Evolutionary conservation across 2,888 invertebrate species (phyloP).

Genomic region (Chrysina gloriosa): DNA sequence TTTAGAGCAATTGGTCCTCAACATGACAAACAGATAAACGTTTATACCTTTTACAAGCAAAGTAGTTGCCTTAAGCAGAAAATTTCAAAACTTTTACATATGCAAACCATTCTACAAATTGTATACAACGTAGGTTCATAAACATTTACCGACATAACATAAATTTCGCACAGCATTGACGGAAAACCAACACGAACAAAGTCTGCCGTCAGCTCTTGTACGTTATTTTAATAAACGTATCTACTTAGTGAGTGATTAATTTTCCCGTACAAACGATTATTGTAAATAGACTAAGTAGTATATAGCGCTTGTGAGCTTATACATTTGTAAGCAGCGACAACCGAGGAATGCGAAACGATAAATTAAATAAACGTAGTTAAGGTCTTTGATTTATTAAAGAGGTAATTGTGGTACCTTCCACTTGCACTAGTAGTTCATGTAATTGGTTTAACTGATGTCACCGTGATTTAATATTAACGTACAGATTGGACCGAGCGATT

Average conservation of each 20-base stretch:
- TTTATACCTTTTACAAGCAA: too few species aligned
- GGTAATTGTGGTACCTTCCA: constrained; percentile 23
- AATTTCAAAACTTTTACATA: too few species aligned
- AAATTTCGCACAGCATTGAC: background rate
- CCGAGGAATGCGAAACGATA: constrained; percentile 5
- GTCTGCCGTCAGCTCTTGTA: background rate
- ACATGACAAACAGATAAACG: too few species aligned
- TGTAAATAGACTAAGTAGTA: background rate
- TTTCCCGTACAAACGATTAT: background rate
- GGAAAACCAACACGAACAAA: background rate
- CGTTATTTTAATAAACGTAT: background rate
- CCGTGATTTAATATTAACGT: constrained; percentile 6
- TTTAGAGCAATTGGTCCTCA: too few species aligned
- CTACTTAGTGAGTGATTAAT: background rate
- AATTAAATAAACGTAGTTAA: constrained; percentile 12
- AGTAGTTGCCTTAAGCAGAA: too few species aligned
- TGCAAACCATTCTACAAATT: too few species aligned
- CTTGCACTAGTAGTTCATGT: constrained; percentile 3
- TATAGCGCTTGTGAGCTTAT: constrained; percentile 1
- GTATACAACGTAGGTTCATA: too few species aligned
- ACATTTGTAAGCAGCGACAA: background rate
- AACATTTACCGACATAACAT: background rate
- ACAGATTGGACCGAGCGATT: background rate
- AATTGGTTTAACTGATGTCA: constrained; percentile 22
- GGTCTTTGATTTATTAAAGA: constrained; percentile 26